phyloP scores from a whole-genome alignment of 2,797 vertebrate species.

The Stomatorhinus walkeri region DNA sequence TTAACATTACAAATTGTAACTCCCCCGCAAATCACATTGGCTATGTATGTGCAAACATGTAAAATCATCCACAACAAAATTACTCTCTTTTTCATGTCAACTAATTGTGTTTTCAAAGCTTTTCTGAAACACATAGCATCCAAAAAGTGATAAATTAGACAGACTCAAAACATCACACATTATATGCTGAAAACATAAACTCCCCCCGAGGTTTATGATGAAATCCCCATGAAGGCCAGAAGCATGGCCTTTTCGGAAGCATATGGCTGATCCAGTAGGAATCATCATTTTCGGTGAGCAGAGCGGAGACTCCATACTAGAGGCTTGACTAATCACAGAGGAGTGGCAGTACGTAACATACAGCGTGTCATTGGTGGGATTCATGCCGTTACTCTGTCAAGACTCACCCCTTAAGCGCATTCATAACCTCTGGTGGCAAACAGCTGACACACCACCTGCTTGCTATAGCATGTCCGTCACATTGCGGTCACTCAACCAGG shows the following conservation, averaged over 20 bases:
- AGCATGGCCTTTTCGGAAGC: background rate
- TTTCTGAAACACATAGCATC: background rate
- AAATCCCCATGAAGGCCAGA: background rate
- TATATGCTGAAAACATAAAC: background rate
- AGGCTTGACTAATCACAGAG: background rate
- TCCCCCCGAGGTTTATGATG: background rate
- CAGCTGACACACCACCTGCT: background rate
- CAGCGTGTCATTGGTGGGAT: background rate
- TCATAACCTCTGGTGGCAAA: background rate
- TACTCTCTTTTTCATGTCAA: background rate
- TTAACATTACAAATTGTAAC: background rate
- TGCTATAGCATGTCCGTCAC: background rate
- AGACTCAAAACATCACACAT: background rate
- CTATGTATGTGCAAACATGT: background rate
- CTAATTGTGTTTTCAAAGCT: background rate
- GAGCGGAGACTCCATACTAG: background rate
- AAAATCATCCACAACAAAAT: background rate
- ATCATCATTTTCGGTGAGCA: background rate
- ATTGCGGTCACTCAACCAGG: background rate
- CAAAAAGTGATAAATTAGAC: background rate
- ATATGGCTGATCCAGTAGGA: background rate
- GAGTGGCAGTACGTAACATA: background rate
- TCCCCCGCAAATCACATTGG: background rate
- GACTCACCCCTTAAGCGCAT: background rate
- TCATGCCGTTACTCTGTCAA: background rate